Percentiles rank a stretch among this genome's conserved stretches.
These are phyloP conservation scores for Saxicola maurus DNA, from an alignment of 2,797 vertebrate genomes.

Conservation along the genomic window DNA sequence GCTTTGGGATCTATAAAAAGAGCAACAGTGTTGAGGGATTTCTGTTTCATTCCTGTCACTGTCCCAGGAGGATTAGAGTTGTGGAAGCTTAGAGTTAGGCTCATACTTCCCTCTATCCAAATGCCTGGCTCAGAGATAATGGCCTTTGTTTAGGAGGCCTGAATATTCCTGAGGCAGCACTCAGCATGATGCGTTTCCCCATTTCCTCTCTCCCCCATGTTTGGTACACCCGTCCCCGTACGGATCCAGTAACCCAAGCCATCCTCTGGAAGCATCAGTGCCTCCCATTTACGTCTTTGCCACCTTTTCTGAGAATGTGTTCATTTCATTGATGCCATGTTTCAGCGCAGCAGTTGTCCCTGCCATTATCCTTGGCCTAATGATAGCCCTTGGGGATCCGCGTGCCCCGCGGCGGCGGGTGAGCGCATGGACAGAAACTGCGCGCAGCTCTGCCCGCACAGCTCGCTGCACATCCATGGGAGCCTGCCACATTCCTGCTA, in stretches of 20 bases:
- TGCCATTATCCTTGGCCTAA: constrained; percentile 67
- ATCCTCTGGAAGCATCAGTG: not conserved
- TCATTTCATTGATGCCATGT: constrained; percentile 38
- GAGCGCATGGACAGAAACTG: constrained; percentile 43
- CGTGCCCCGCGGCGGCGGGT: not conserved
- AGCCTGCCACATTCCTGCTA: constrained; percentile 58
- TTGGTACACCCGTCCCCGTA: not conserved
- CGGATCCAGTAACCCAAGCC: not conserved
- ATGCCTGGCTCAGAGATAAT: not conserved
- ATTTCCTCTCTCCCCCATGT: not conserved
- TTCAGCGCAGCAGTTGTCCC: constrained; percentile 56
- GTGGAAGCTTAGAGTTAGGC: not conserved
- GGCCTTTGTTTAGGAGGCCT: not conserved
- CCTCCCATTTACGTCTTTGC: constrained; percentile 41
- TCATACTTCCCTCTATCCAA: constrained; percentile 8
- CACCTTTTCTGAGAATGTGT: constrained; percentile 38
- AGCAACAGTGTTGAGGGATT: not conserved
- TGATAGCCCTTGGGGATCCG: constrained; percentile 31
- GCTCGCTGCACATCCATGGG: constrained; percentile 31
- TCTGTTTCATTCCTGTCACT: not conserved
- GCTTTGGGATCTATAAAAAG: constrained; percentile 1
- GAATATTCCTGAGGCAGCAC: not conserved
- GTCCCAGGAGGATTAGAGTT: constrained; percentile 17
- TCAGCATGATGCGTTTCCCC: not conserved
- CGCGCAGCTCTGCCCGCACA: not conserved